Evolutionary conservation across 2,797 vertebrate genomes (phyloP), one percentile per base, ranked within the genome.

Genomic region (Poecilia velifera): DNA sequence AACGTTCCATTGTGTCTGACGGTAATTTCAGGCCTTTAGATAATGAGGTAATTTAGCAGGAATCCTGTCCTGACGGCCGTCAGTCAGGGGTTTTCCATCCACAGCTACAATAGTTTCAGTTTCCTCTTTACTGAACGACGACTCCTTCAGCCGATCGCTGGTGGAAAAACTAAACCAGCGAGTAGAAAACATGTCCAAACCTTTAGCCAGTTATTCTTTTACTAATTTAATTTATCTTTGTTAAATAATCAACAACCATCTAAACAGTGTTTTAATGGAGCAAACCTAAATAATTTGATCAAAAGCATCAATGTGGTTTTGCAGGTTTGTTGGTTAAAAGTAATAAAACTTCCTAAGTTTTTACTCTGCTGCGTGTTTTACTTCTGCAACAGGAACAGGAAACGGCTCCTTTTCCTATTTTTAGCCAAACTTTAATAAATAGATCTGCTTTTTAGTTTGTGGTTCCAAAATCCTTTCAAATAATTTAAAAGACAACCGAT

Each of bases 41-140:
- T 47, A 18, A 72, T 72, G 8, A 28, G 4, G n/a, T 81, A 0
- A 57, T 76, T 57, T 25, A 51, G 9, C 41, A 75, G 57, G 71
- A 86, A 79, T 34, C 2, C 3, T 71, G 22, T 70, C 72, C 59
- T 53, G 22, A 4, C 41, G 22, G 1, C 71, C 31, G 68, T 39
- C 74, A 64, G 77, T 80, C 0, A 0, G 73, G 86, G 86, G 73
- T 10, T 89, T 90, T 86, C 82, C 74, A 28, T 22, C 28, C 0
- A 22, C 16, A 4, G 13, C 68, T 39, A 28, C 57, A 14, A 70
- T 3, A 25, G 39, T 80, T 88, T 84, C 64, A 64, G 0, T 83
- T 79, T 80, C 28, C 49, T 14, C 64, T 7, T 31, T 34, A 70
- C 25, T 4, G 25, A 72, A 4, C 20, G 0, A 25, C 41, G 20